Evolutionary conservation across 2,888 invertebrate species (phyloP).

Genomic region (Alcis repandata): DNA sequence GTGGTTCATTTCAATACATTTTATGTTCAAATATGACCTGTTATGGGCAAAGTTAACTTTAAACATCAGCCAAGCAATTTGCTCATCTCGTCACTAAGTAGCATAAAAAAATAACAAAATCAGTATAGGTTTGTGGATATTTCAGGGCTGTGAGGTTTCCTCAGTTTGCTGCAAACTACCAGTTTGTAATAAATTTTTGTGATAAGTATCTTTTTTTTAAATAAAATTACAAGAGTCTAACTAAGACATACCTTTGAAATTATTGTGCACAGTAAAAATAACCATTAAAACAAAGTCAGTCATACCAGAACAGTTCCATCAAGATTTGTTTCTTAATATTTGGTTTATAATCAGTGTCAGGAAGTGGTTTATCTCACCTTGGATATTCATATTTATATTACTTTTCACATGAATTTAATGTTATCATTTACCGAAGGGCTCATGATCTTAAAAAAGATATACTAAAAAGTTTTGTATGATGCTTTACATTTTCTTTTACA

Average conservation of each 20-base stretch:
- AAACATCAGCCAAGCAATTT: too few relatives aligned
- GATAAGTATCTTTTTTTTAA: too few relatives aligned
- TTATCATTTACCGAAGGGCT: not conserved
- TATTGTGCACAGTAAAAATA: not conserved
- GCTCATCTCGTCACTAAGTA: too few relatives aligned
- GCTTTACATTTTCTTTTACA: not conserved
- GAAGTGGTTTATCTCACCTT: conserved; percentile 13
- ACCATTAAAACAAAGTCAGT: not conserved
- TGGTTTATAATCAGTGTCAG: not conserved
- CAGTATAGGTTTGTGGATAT: too few relatives aligned
- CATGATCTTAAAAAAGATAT: not conserved
- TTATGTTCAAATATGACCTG: too few relatives aligned
- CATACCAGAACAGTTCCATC: not conserved
- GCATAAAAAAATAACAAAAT: too few relatives aligned
- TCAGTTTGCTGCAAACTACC: too few relatives aligned
- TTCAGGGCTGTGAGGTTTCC: too few relatives aligned
- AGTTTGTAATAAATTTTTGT: too few relatives aligned
- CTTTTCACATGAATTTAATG: not conserved
- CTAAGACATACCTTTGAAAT: not conserved
- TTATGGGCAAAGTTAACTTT: too few relatives aligned
- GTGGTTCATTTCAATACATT: too few relatives aligned
- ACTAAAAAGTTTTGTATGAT: not conserved
- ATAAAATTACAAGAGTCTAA: not conserved
- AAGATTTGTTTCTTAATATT: not conserved
- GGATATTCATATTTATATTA: conserved; percentile 1